phyloP scores from a whole-genome alignment of 2,113 vertebrate species.

The Piaya cayana region DNA sequence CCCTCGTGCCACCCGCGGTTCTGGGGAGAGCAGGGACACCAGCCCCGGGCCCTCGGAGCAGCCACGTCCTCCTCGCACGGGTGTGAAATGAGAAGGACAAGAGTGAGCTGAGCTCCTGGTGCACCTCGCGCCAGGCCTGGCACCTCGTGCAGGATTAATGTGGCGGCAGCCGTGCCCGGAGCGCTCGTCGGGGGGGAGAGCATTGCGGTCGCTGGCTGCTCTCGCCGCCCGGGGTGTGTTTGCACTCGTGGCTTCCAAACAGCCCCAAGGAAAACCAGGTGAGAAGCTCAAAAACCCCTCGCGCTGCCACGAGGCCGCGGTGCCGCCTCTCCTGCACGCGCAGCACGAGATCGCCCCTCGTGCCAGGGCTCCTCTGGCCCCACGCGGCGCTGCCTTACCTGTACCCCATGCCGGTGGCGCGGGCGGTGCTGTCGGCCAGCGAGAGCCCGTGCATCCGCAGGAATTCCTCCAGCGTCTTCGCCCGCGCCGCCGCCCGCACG shows the following conservation, averaged over 20 bases:
- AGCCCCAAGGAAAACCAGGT: background rate
- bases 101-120: conserved; percentile 5
- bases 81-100: background rate
- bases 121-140: background rate
- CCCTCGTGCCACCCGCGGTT: too few species aligned
- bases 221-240: accelerated
- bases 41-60: background rate
- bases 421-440: conserved; percentile 89
- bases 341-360: accelerated
- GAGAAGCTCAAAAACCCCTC: background rate
- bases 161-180: accelerated
- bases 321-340: background rate
- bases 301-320: background rate
- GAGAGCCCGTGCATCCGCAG: conserved; percentile 94
- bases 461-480: conserved; percentile 96
- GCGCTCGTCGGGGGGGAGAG: accelerated
- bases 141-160: background rate
- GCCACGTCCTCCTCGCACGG: too few species aligned
- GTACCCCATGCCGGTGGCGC: conserved; percentile 94
- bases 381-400: conserved; percentile 87
- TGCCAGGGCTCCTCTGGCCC: too few species aligned
- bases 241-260: background rate
- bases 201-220: accelerated
- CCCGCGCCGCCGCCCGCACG: conserved; percentile 87
- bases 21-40: too few species aligned